Percentiles rank a stretch among this genome's conserved stretches.
Conservation (phyloP, 2,888 invertebrate genomes). For the Seladonia tumulorum region DNA sequence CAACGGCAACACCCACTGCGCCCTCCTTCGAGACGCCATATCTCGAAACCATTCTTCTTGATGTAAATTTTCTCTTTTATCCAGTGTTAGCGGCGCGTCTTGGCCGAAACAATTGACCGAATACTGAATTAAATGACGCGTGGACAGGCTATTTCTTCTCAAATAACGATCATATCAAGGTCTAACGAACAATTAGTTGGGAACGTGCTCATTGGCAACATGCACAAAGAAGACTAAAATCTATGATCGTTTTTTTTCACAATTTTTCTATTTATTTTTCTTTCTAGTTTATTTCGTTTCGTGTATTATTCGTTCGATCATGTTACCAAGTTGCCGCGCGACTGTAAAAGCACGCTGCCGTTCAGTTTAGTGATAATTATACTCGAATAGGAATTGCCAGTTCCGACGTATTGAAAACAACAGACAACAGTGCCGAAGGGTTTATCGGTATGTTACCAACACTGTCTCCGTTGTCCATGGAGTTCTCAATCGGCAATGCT, state of each 20-base stretch:
- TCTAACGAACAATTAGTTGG: slow-evolving; percentile 9
- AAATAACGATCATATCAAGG: slow-evolving; percentile 35
- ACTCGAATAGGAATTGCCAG: slow-evolving; percentile 21
- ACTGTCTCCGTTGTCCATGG: slow-evolving; percentile 57
- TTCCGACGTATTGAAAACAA: slow-evolving; percentile 25
- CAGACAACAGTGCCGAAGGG: slow-evolving; percentile 32
- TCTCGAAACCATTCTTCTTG: slow-evolving; percentile 79
- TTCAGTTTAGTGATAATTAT: slow-evolving; percentile 6
- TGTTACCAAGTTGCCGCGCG: slow-evolving; percentile 16
- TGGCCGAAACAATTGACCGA: slow-evolving; percentile 48
- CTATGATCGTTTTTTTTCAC: not conserved
- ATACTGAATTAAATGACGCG: slow-evolving; percentile 24
- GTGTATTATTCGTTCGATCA: slow-evolving; percentile 22
- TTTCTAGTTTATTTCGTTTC: slow-evolving; percentile 13
- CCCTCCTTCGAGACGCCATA: slow-evolving; percentile 81
- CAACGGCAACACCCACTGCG: slow-evolving; percentile 80
- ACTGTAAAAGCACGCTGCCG: slow-evolving; percentile 20
- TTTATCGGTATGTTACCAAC: slow-evolving; percentile 57
- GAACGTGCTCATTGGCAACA: slow-evolving; percentile 3
- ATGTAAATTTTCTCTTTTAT: slow-evolving; percentile 49
- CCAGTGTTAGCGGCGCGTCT: slow-evolving; percentile 41
- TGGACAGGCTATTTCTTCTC: slow-evolving; percentile 28
- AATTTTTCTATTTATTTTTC: not conserved
- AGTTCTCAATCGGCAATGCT: slow-evolving; percentile 66
- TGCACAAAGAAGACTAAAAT: not conserved